Conservation (phyloP, 2,113 vertebrate genomes). For the Chiloscyllium plagiosum region DNA sequence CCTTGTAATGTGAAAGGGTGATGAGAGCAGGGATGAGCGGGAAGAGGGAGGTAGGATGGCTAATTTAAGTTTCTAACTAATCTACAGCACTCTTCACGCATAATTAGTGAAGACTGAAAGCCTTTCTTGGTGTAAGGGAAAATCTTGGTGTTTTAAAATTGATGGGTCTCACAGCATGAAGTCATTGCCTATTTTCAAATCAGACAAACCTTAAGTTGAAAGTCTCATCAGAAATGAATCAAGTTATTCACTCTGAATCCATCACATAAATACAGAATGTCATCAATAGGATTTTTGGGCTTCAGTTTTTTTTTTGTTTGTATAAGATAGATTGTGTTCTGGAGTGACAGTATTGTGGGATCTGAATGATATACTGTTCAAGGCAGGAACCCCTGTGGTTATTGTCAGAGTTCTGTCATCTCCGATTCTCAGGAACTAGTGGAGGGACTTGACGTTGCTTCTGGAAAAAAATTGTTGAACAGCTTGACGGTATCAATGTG, state of each 20-base stretch:
- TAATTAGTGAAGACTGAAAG: neutral
- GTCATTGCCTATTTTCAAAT: neutral
- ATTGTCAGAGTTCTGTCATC: constrained; percentile 5
- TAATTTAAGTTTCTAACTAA: neutral
- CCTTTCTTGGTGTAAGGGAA: neutral
- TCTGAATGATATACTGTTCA: neutral
- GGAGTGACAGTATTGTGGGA: neutral
- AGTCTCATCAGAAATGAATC: neutral
- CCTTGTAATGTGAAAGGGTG: constrained; percentile 6
- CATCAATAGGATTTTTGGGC: neutral
- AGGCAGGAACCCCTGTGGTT: neutral
- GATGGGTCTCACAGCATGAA: neutral
- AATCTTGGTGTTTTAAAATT: neutral
- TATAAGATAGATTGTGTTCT: neutral
- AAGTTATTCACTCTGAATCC: neutral
- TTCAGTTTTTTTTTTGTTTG: neutral
- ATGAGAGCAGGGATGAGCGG: neutral
- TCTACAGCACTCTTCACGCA: neutral
- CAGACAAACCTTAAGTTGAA: neutral
- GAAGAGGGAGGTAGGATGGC: neutral
- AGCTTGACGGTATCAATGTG: neutral
- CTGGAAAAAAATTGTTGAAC: neutral
- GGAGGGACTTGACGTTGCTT: neutral
- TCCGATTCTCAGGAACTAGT: constrained; percentile 9
- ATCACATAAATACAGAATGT: neutral